Evolutionary conservation across 92 coral and sea anemone genomes (phyloP), one percentile per base, ranked within the genome.

Genomic region (Palythoa caribaeorum): DNA sequence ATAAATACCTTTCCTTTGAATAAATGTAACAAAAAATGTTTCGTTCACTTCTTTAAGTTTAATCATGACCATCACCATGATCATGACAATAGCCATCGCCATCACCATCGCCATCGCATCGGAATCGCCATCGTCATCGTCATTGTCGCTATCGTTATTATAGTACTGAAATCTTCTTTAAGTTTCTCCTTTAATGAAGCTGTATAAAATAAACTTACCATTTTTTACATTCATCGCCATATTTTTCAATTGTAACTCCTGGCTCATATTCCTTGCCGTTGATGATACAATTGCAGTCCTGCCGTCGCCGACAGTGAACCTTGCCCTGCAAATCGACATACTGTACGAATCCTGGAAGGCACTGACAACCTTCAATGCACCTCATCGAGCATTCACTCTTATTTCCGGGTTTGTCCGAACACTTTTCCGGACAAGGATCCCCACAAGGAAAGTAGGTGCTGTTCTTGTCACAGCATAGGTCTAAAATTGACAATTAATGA

Each of bases 281-380:
- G 6, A 87, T 50, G 15, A 63, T 39, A 6, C 90, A 87, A 1
- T 76, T 76, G 19, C 90, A 87, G n/a, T 77, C 78, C 9, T 8
- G 16, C 19, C 71, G 63, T 51, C 38, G 17, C 8, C 76, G 4
- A 60, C 89, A 86, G 16, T 36, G 52, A 39, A 72, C 51, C 76
- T 76, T 86, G n/a, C 89, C 89, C 36, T 63, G 60, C 44, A 40
- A 38, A 72, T 38, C 77, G 13, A 72, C 77, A 60, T 86, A 81
- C 19, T 86, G 83, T 4, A 76, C 75, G 69, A 50, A 57, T 1
- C 89, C 89, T 7, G 65, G 76, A n/a, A 73, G 84, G 47, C 89
- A 86, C 50, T 86, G 89, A 40, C 89, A 86, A 15, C 89, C 89
- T 15, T 86, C 89, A 8, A 76, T 39, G 21, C 89, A 86, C 14